Base-by-base conservation (phyloP, 2,888 invertebrate genomes). In the Masnerella sp. region DNA sequence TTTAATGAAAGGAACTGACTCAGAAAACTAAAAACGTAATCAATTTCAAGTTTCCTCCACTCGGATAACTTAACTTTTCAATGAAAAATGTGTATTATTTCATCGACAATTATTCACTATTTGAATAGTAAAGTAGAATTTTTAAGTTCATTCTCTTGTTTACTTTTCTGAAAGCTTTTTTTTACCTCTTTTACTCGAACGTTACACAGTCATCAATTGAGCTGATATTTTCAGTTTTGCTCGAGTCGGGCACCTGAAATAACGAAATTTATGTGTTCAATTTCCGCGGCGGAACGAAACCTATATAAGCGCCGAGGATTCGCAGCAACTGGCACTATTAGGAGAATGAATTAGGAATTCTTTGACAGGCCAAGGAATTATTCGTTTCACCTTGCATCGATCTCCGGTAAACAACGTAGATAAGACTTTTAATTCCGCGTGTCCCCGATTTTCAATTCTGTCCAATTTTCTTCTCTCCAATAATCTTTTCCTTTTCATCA, bases 251-350 rank as follows among this genome's bases (percentile, higher is more conserved):
- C 25, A 15, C 18, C 47, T 59, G 30, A 38, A 61, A 69, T 59
- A 47, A 32, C 25, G 20, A 52, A 61, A 69, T 69, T 69, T 61
- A 61, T 54, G 59, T 51, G 38, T 54, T 54, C 61, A 69, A 61
- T 69, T 61, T 61, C 47, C 38, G 40, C 20, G 40, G 8, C 22
- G 25, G 28, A 69, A 54, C 52, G 47, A 17, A 47, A 38, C 11
- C 59, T 17, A 15, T 51, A 51, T 36, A 51, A 51, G 25, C 49
- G 34, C 17, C 14, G 32, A 49, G 32, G 49, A 49, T 49, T 32
- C 32, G 49, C 14, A 30, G 22, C 36, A n/a, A 36, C 34, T 34
- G 36, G 22, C 12, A n/a, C 32, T 32, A 22, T 58, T 43, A 43
- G 32, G 43, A 11, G 43, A 58, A 58, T 34, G 43, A 43, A 43